phyloP scores from a whole-genome alignment of 2,113 vertebrate species.

The Egretta garzetta region DNA sequence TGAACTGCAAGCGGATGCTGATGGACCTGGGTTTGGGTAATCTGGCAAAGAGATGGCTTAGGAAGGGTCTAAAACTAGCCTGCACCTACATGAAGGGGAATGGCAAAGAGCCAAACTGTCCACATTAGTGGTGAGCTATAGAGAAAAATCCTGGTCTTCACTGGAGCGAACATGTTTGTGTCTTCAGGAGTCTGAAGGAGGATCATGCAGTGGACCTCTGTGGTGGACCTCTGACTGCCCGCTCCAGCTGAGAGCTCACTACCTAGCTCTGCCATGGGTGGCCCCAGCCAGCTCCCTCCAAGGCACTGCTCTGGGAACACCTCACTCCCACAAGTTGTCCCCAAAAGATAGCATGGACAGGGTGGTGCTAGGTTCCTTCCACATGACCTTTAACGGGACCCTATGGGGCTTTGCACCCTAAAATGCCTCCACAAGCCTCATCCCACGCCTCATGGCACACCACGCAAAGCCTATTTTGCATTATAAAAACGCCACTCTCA shows the following conservation, averaged over 20 bases:
- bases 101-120: not conserved
- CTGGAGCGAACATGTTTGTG: not conserved
- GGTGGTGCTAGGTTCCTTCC: not conserved
- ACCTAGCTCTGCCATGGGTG: not conserved
- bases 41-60: not conserved
- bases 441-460: not conserved
- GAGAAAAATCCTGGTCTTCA: not conserved
- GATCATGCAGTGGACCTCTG: not conserved
- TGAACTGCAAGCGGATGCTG: not conserved
- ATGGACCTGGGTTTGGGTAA: not conserved
- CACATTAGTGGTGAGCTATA: not conserved
- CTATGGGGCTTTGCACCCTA: not conserved
- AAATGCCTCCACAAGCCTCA: fast-evolving
- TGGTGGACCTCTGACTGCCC: not conserved
- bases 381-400: not conserved
- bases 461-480: not conserved
- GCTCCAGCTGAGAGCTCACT: not conserved
- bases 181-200: not conserved
- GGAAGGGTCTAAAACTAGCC: not conserved
- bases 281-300: not conserved
- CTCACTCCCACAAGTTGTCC: not conserved
- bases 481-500: not conserved
- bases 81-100: not conserved
- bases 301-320: not conserved
- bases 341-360: not conserved